These are phyloP conservation scores for Calameuta filiformis DNA, from an alignment of 2,888 invertebrate genomes.

Conservation along the genomic window DNA sequence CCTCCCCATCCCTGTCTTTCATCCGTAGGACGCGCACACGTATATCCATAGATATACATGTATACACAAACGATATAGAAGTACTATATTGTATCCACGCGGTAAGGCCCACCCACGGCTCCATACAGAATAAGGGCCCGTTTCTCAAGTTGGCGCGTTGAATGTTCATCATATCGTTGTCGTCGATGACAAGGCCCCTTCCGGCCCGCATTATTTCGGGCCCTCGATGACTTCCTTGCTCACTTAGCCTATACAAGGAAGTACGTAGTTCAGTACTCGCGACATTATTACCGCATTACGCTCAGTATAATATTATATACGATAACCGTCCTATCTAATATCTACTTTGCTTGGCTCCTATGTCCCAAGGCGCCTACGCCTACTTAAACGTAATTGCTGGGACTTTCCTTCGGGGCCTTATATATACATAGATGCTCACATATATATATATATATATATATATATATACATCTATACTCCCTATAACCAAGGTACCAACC, in stretches of 20 bases:
- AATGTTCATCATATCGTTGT: constrained; percentile 50
- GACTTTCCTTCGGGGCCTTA: neutral
- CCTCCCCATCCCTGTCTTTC: neutral
- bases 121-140: neutral
- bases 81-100: neutral
- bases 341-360: neutral
- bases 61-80: neutral
- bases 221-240: neutral
- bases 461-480: neutral
- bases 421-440: neutral
- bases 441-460: too few species aligned
- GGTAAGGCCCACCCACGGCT: constrained; percentile 8
- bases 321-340: neutral
- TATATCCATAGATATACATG: neutral
- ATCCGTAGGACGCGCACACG: too few species aligned
- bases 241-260: neutral
- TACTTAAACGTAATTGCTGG: constrained; percentile 16
- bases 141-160: constrained; percentile 3
- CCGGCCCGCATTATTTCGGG: constrained; percentile 33
- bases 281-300: constrained; percentile 3
- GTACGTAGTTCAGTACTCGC: neutral
- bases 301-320: neutral
- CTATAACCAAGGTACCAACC: neutral
- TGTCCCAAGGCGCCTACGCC: constrained; percentile 18
- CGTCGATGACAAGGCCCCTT: constrained; percentile 54